Conservation (phyloP, 2,797 vertebrate species). For the Ammospiza maritima region DNA sequence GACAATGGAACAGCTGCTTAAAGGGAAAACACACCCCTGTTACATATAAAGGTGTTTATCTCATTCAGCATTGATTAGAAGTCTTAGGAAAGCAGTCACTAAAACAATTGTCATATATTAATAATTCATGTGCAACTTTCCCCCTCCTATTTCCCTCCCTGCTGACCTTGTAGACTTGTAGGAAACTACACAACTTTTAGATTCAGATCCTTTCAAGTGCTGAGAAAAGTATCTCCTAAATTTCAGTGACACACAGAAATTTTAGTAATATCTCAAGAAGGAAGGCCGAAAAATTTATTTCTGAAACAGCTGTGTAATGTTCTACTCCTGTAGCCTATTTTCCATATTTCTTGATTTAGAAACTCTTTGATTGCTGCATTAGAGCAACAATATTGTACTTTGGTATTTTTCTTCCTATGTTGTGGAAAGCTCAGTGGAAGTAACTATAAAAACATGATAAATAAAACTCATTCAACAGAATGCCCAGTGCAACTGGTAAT, state of each 20-base stretch:
- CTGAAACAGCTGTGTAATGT: not conserved
- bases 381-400: not conserved
- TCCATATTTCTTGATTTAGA: not conserved
- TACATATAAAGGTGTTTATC: not conserved
- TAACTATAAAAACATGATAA: not conserved
- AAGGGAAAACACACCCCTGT: not conserved
- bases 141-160: not conserved
- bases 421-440: not conserved
- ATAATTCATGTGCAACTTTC: not conserved
- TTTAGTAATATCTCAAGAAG: not conserved
- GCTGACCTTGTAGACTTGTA: not conserved
- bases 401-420: not conserved
- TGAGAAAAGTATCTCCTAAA: not conserved
- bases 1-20: not conserved
- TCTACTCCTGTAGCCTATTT: not conserved
- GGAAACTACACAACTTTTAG: not conserved
- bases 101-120: not conserved
- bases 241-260: not conserved
- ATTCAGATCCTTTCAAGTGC: not conserved
- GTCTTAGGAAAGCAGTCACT: not conserved
- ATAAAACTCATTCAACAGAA: slow-evolving; percentile 21
- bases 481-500: not conserved
- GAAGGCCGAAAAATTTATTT: not conserved
- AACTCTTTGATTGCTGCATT: not conserved
- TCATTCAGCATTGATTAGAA: not conserved